Evolutionary conservation across 1,140 invertebrate genomes (phyloP).

Genomic region (Apocrypta bakeri): DNA sequence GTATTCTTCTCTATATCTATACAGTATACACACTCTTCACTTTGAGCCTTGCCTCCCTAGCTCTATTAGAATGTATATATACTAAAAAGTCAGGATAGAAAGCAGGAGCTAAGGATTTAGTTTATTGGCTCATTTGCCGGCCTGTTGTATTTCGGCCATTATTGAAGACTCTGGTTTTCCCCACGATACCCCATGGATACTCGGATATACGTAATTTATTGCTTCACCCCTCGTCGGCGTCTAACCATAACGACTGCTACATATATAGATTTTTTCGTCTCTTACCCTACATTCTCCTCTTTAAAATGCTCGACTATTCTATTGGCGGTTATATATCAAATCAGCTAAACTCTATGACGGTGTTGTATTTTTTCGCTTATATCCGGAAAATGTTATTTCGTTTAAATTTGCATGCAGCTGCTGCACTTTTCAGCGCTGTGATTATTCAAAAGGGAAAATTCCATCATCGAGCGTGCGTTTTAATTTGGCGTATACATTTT

Average conservation of each 20-base stretch:
- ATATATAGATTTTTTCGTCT: neutral
- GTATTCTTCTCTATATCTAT: no score
- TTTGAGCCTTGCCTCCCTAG: no score
- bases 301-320: neutral
- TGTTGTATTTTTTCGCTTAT: neutral
- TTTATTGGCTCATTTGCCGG: no score
- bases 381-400: neutral
- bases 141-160: neutral
- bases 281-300: neutral
- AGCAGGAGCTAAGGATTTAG: no score
- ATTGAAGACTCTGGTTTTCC: neutral
- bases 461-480: no score
- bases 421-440: neutral
- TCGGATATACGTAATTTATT: neutral
- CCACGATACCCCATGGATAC: neutral
- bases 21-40: no score
- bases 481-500: no score
- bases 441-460: neutral
- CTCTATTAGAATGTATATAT: no score
- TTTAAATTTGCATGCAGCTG: neutral
- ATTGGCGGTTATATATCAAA: neutral
- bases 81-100: no score
- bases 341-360: neutral
- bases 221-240: neutral
- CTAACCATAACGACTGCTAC: neutral